Evolutionary conservation across 2,888 invertebrate genomes (phyloP).

Genomic region (Prosopocoilus inquinatus): DNA sequence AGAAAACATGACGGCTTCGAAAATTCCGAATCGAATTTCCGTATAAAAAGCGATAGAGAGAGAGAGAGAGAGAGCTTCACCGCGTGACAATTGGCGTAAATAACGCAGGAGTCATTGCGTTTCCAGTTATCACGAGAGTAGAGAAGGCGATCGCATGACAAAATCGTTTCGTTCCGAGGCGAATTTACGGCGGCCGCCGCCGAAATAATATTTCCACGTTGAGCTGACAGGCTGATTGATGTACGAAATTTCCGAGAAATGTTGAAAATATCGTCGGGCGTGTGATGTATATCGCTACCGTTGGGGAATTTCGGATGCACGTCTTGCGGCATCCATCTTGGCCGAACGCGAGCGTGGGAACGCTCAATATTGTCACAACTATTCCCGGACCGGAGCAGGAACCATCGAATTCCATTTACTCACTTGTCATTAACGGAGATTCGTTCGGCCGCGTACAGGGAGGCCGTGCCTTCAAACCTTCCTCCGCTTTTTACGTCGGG

Average conservation of each 20-base stretch:
- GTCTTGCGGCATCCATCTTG: constrained; percentile 30
- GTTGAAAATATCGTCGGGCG: constrained; percentile 37
- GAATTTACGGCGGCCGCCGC: too few species aligned
- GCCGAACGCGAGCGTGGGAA: constrained; percentile 53
- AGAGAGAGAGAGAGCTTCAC: too few species aligned
- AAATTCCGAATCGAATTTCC: too few species aligned
- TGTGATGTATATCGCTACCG: constrained; percentile 43
- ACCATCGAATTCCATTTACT: constrained; percentile 46
- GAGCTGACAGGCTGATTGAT: constrained; percentile 28
- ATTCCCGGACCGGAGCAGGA: constrained; percentile 35
- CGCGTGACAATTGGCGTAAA: too few species aligned
- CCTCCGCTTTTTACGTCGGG: constrained; percentile 7
- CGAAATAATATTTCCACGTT: background rate
- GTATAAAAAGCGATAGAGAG: too few species aligned
- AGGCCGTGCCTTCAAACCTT: constrained; percentile 14
- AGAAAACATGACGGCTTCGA: too few species aligned
- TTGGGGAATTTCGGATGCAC: constrained; percentile 29
- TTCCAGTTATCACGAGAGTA: too few species aligned
- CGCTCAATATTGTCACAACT: constrained; percentile 57
- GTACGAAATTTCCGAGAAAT: constrained; percentile 33
- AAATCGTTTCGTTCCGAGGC: too few species aligned
- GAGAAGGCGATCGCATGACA: too few species aligned
- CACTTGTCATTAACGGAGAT: constrained; percentile 40
- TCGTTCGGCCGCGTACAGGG: constrained; percentile 27
- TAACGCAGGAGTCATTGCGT: too few species aligned